Conservation (phyloP, 2,888 invertebrate species). For the Gymnocheta viridis region DNA sequence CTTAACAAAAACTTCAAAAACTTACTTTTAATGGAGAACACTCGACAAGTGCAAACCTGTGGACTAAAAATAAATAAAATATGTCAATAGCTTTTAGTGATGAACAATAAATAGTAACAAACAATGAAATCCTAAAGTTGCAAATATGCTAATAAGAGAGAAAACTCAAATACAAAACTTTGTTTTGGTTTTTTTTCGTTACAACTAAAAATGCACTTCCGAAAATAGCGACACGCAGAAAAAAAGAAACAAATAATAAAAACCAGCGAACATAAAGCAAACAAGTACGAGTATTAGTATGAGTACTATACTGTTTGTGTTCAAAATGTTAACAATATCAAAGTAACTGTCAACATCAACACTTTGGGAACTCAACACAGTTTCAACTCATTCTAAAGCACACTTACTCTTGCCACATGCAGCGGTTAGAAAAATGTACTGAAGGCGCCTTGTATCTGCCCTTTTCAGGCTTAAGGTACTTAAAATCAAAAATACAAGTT, state of each 20-base stretch:
- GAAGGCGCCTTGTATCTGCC: not conserved
- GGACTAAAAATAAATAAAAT: slow-evolving; percentile 23
- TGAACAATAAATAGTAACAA: slow-evolving; percentile 8
- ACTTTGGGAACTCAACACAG: slow-evolving; percentile 41
- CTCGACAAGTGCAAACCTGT: not conserved
- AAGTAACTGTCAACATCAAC: slow-evolving; percentile 55
- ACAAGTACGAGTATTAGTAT: not conserved
- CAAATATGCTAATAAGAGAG: slow-evolving; percentile 6
- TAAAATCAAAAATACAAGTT: too few relatives aligned
- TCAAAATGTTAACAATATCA: not conserved
- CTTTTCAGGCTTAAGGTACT: too few relatives aligned
- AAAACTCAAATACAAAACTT: not conserved
- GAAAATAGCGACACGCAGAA: slow-evolving; percentile 14
- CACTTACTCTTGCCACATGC: not conserved
- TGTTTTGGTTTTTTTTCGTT: not conserved
- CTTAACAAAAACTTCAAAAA: not conserved
- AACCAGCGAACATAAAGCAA: slow-evolving; percentile 3
- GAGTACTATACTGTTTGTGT: not conserved
- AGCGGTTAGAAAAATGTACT: not conserved
- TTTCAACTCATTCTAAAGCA: not conserved
- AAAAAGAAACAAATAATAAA: slow-evolving; percentile 3
- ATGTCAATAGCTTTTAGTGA: slow-evolving; percentile 50
- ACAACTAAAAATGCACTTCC: slow-evolving; percentile 15
- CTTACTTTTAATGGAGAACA: not conserved
- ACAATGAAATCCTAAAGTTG: slow-evolving; percentile 44